phyloP scores from a whole-genome alignment of 1,140 invertebrate genomes.

The Drosophila watanabei region DNA sequence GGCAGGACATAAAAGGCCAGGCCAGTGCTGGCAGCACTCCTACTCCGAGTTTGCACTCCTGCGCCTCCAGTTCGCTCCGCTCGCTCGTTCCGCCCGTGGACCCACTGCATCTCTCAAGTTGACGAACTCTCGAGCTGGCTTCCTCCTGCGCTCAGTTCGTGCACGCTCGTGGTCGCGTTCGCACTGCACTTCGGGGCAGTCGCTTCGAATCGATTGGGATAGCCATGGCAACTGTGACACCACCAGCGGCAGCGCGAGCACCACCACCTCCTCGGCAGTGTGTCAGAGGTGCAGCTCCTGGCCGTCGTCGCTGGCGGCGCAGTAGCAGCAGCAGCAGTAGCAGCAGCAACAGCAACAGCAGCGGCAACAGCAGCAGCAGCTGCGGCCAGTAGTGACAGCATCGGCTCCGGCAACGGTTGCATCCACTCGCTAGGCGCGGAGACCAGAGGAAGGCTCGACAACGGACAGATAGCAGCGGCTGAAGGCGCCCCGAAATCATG shows the following conservation, averaged over 20 bases:
- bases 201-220: conserved; percentile 68
- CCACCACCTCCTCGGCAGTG: conserved; percentile 36
- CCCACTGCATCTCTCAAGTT: conserved; percentile 8
- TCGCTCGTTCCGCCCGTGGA: conserved; percentile 7
- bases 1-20: conserved; percentile 78
- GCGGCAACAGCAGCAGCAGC: conserved; percentile 26
- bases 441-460: conserved; percentile 56
- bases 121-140: conserved; percentile 8
- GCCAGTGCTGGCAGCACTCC: conserved; percentile 70
- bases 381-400: conserved; percentile 57
- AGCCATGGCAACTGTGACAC: conserved; percentile 63
- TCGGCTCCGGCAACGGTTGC: conserved; percentile 60
- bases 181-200: conserved; percentile 58
- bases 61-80: conserved; percentile 65
- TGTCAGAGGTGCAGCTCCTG: conserved; percentile 59
- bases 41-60: conserved; percentile 74
- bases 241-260: conserved; percentile 16
- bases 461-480: conserved; percentile 85
- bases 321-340: conserved; percentile 20
- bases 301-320: conserved; percentile 17
- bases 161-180: conserved; percentile 66
- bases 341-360: conserved; percentile 26
- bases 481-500: conserved; percentile 84
- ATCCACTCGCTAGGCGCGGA: conserved; percentile 43
- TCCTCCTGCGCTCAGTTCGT: conserved; percentile 61